Evolutionary conservation across 2,888 invertebrate genomes (phyloP).

Genomic region (Noctua janthina): DNA sequence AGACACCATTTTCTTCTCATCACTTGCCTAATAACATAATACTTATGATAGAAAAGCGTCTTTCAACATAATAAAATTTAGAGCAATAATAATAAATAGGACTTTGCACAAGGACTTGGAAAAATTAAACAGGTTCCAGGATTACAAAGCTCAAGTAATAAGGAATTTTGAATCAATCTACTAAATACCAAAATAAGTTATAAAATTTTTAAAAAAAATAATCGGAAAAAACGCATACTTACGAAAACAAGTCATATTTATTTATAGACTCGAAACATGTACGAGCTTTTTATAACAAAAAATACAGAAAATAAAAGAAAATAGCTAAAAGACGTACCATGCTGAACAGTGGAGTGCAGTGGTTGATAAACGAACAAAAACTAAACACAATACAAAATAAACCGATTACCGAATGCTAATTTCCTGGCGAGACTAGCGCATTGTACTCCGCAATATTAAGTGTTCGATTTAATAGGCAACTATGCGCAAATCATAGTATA

Average conservation of each 20-base stretch:
- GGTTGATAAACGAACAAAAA: conserved; percentile 71
- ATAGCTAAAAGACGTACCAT: conserved; percentile 77
- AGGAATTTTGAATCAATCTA: neutral
- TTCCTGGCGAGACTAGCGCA: conserved; percentile 64
- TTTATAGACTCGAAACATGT: conserved; percentile 74
- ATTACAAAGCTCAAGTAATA: neutral
- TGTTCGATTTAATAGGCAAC: conserved; percentile 21
- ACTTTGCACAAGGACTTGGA: neutral
- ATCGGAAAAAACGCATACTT: conserved; percentile 6
- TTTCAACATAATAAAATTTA: neutral
- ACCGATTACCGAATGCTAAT: conserved; percentile 73
- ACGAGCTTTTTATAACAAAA: conserved; percentile 33
- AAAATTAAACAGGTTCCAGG: neutral
- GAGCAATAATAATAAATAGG: neutral
- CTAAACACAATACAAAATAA: conserved; percentile 73
- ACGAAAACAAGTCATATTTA: conserved; percentile 77
- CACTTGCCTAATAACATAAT: conserved; percentile 75
- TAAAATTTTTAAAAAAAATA: neutral
- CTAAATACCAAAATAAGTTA: neutral
- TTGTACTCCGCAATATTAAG: conserved; percentile 52
- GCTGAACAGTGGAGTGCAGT: conserved; percentile 70
- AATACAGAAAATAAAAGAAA: conserved; percentile 52
- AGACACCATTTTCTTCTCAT: conserved; percentile 82
- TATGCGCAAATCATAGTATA: conserved; percentile 5
- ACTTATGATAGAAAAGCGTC: neutral